Percentiles rank a stretch among this genome's conserved stretches.
Conservation (phyloP, 2,797 vertebrate genomes). For the Cheracebus regulus region DNA sequence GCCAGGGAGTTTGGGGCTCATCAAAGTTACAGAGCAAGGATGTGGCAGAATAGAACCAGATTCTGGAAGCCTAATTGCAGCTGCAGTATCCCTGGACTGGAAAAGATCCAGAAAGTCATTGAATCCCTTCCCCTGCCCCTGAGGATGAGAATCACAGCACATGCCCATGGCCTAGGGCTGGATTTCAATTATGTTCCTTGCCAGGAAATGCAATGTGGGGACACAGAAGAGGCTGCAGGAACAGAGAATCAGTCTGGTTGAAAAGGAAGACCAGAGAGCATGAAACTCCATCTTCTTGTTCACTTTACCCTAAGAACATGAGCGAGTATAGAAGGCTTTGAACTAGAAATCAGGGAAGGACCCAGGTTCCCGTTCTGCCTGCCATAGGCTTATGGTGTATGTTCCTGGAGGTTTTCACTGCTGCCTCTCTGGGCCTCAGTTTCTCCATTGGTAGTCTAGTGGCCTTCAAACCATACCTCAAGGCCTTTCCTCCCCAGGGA, state of each 20-base stretch:
- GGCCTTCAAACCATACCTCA: neutral
- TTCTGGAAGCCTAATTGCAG: neutral
- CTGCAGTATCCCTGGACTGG: neutral
- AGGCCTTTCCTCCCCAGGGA: neutral
- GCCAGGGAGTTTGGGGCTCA: neutral
- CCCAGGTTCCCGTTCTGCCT: neutral
- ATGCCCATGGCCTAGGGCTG: neutral
- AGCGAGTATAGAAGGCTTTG: neutral
- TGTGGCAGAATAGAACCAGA: neutral
- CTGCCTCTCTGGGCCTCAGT: neutral
- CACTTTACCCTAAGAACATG: neutral
- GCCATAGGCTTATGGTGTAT: no score
- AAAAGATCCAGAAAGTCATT: neutral
- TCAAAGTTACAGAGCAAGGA: neutral
- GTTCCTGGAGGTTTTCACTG: neutral
- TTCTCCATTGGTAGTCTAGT: neutral
- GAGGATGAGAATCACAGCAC: neutral
- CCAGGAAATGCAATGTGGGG: neutral
- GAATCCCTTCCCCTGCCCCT: neutral
- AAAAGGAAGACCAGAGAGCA: neutral
- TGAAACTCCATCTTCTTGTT: neutral
- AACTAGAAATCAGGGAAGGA: neutral
- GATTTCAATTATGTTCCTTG: neutral
- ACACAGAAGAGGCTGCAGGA: neutral
- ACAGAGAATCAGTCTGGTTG: neutral